A percentile compares a stretch with the other conserved stretches of the same genome.
These are phyloP conservation scores for Chelmon rostratus DNA, from an alignment of 2,797 vertebrate species.

Conservation along the genomic window DNA sequence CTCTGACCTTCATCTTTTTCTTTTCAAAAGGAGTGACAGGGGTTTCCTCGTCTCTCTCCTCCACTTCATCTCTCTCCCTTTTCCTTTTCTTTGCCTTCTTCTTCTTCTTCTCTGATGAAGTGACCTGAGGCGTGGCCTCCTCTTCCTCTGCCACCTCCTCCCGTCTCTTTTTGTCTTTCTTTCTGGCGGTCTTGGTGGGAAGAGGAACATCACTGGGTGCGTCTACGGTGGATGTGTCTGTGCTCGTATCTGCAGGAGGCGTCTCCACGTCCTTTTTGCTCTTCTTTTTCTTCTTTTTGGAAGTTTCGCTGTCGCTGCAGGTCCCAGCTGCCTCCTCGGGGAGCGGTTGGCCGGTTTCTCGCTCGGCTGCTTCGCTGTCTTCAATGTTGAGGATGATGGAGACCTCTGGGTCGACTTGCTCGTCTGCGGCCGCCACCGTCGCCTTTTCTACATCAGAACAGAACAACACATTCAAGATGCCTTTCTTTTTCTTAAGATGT, in stretches of 20 bases:
- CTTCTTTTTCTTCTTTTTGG: constrained; percentile 66
- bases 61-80: constrained; percentile 36
- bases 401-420: constrained; percentile 2
- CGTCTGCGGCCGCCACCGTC: constrained; percentile 2
- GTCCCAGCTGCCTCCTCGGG: constrained; percentile 15
- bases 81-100: constrained; percentile 72
- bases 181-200: constrained; percentile 46
- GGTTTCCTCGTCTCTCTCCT: constrained; percentile 30
- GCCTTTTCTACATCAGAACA: constrained; percentile 18
- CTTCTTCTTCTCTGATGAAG: constrained; percentile 50
- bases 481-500: too few species aligned
- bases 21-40: not conserved
- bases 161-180: constrained; percentile 43
- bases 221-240: constrained; percentile 11
- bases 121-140: not conserved
- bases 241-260: not conserved
- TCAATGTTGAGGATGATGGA: constrained; percentile 56
- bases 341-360: not conserved
- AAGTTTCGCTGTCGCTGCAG: not conserved
- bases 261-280: constrained; percentile 17
- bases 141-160: constrained; percentile 5
- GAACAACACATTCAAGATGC: accelerated
- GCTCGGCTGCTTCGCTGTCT: not conserved
- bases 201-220: constrained; percentile 32
- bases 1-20: constrained; percentile 46